Evolutionary conservation across 2,888 invertebrate genomes (phyloP).

Genomic region (Euplagia quadripunctaria): DNA sequence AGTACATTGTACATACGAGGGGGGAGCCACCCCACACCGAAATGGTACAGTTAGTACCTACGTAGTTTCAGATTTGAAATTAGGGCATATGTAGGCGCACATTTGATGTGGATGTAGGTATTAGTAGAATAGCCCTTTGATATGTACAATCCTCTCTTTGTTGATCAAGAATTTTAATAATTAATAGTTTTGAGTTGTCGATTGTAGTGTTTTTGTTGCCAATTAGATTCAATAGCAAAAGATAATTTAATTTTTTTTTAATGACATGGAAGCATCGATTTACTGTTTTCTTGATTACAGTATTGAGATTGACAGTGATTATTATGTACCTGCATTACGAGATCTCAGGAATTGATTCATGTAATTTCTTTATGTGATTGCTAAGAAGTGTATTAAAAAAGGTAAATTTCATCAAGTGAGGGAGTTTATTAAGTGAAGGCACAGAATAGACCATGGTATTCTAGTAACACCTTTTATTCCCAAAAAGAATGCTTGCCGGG

Average conservation of each 20-base stretch:
- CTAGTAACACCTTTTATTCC: background rate
- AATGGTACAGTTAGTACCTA: constrained; percentile 26
- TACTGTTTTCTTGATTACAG: too few relatives aligned
- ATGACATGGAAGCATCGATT: too few relatives aligned
- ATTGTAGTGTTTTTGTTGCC: background rate
- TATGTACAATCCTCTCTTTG: background rate
- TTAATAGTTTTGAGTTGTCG: background rate
- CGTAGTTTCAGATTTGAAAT: constrained; percentile 12
- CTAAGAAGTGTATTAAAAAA: too few relatives aligned
- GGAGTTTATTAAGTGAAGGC: background rate
- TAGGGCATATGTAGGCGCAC: background rate
- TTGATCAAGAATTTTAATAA: background rate
- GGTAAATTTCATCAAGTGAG: too few relatives aligned
- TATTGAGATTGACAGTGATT: too few relatives aligned
- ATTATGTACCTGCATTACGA: too few relatives aligned
- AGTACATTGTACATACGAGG: constrained; percentile 18
- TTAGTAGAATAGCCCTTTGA: background rate
- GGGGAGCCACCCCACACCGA: constrained; percentile 36
- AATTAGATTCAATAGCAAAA: background rate
- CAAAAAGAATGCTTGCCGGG: too few relatives aligned
- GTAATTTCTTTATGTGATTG: background rate
- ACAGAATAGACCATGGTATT: background rate
- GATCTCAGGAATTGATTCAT: too few relatives aligned
- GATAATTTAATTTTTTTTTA: too few relatives aligned
- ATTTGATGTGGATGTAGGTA: background rate